Conservation (phyloP, 2,797 vertebrate genomes). For the Tenualosa ilisha region DNA sequence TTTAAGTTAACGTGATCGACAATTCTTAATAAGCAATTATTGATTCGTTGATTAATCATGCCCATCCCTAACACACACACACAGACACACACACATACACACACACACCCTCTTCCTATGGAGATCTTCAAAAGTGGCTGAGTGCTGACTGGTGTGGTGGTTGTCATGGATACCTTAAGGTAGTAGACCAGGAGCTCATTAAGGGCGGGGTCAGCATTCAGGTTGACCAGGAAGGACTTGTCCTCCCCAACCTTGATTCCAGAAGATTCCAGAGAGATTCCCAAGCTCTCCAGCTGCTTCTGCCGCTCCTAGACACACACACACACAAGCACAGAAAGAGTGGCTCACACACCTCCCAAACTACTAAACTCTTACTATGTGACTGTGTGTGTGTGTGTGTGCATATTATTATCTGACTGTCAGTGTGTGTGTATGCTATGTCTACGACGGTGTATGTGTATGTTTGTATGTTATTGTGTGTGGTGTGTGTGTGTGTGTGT, state of each 20-base stretch:
- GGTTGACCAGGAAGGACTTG: conserved; percentile 96
- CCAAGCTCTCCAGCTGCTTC: conserved; percentile 96
- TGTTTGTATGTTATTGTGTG: neutral
- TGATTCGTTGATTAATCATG: too few species aligned
- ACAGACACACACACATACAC: neutral
- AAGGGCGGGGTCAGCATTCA: conserved; percentile 96
- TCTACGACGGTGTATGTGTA: neutral
- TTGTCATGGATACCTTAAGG: conserved; percentile 83
- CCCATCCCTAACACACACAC: neutral
- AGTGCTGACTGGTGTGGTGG: neutral
- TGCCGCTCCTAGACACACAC: conserved; percentile 85
- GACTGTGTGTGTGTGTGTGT: neutral
- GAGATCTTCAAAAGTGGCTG: too few species aligned
- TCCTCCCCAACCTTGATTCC: conserved; percentile 98
- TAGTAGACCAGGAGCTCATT: conserved; percentile 98
- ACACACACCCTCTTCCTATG: neutral
- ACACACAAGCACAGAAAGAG: neutral
- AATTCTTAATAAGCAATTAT: too few species aligned
- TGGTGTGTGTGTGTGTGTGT: neutral
- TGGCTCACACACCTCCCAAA: too few species aligned
- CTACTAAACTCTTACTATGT: neutral
- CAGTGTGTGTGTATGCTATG: neutral
- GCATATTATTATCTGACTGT: neutral
- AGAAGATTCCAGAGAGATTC: conserved; percentile 94
- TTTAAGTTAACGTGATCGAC: too few species aligned